Conservation (phyloP, 1,140 invertebrate genomes). For the Achroia grisella region DNA sequence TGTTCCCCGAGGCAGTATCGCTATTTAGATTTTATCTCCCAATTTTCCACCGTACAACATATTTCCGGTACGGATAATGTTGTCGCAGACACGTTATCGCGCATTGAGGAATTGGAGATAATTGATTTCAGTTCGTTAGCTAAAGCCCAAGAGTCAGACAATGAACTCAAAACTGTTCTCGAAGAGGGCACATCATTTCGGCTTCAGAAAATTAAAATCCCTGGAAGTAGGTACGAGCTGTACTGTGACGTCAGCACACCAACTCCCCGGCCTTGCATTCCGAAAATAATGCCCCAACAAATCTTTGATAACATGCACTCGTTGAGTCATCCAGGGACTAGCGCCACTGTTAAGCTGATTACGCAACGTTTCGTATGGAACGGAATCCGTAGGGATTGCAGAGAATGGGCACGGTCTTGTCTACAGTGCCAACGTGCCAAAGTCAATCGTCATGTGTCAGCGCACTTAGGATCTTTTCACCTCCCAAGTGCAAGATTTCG, state of each 20-base stretch:
- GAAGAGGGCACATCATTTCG: not conserved
- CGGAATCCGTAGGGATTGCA: not conserved
- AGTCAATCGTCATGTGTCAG: not conserved
- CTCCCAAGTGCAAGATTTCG: not conserved
- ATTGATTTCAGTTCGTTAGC: not conserved
- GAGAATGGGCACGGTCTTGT: slow-evolving; percentile 1
- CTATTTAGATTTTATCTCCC: not conserved
- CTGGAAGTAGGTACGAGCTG: not conserved
- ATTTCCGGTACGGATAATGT: not conserved
- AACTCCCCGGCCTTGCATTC: not conserved
- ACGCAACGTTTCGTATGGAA: not conserved
- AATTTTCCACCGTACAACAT: not conserved
- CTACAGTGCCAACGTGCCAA: not conserved
- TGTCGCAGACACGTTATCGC: not conserved
- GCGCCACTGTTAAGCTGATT: not conserved
- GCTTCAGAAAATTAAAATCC: not conserved
- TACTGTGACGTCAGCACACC: not conserved
- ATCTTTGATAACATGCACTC: not conserved
- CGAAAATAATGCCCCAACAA: not conserved
- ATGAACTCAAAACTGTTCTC: not conserved
- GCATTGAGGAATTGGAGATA: not conserved
- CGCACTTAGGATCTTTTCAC: not conserved
- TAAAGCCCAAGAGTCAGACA: not conserved
- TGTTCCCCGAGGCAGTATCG: not conserved
- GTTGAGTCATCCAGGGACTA: not conserved